Conservation (phyloP, 2,888 invertebrate species). For the Poecilobothrus nobilitatus region DNA sequence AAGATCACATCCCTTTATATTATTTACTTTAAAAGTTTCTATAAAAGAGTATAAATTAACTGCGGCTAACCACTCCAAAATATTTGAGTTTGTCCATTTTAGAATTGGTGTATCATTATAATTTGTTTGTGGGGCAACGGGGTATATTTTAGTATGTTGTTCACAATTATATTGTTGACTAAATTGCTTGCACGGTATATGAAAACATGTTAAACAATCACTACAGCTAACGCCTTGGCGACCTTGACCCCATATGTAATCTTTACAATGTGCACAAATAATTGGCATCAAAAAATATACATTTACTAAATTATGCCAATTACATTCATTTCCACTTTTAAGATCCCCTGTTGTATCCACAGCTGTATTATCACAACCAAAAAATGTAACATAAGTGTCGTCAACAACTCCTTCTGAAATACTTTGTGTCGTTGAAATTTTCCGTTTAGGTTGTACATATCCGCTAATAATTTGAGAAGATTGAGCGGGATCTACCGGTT, state of each 20-base stretch:
- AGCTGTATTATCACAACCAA: constrained; percentile 15
- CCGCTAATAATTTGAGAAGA: background rate
- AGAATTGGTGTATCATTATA: constrained; percentile 23
- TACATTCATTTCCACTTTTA: constrained; percentile 7
- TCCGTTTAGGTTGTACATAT: background rate
- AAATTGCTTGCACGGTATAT: constrained; percentile 24
- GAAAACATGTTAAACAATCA: constrained; percentile 27
- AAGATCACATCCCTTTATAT: constrained; percentile 60
- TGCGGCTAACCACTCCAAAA: constrained; percentile 69
- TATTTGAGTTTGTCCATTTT: constrained; percentile 61
- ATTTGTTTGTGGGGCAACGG: constrained; percentile 17
- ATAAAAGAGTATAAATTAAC: constrained; percentile 62
- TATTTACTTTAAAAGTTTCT: constrained; percentile 61
- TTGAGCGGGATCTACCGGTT: constrained; percentile 10
- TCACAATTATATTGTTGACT: constrained; percentile 22
- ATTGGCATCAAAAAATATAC: constrained; percentile 21
- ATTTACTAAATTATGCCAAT: constrained; percentile 19
- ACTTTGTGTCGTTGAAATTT: background rate
- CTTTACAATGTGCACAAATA: constrained; percentile 22
- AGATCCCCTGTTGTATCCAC: background rate
- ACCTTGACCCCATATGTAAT: constrained; percentile 23
- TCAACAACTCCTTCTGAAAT: constrained; percentile 8
- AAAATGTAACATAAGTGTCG: constrained; percentile 18
- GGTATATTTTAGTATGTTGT: constrained; percentile 18
- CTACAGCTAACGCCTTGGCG: constrained; percentile 20